Percentiles rank a stretch among this genome's conserved stretches.
These are phyloP conservation scores for Phania funesta DNA, from an alignment of 2,888 invertebrate species.

Conservation along the genomic window DNA sequence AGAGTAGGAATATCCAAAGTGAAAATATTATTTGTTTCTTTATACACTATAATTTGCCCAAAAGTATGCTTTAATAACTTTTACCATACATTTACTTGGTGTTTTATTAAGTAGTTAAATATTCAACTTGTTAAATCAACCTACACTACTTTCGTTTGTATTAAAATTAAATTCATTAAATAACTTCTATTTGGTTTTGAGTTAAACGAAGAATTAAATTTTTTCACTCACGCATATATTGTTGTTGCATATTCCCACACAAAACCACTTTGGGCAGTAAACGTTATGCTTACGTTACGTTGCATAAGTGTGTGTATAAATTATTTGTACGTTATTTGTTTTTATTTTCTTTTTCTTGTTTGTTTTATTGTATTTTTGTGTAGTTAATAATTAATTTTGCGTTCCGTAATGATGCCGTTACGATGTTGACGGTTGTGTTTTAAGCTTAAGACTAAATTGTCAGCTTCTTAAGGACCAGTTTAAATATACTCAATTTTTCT, in stretches of 20 bases:
- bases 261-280: conserved; percentile 1
- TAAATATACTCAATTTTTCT: conserved; percentile 66
- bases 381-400: conserved; percentile 23
- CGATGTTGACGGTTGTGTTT: conserved; percentile 61
- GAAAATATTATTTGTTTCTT: not conserved
- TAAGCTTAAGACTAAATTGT: conserved; percentile 64
- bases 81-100: not conserved
- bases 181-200: not conserved
- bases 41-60: not conserved
- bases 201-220: not conserved
- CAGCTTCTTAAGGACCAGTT: conserved; percentile 67
- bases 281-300: not conserved
- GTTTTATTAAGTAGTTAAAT: not conserved
- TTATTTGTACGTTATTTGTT: conserved; percentile 41
- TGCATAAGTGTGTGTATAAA: not conserved
- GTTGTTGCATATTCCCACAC: not conserved
- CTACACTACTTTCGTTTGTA: not conserved
- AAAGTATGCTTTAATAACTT: conserved; percentile 25
- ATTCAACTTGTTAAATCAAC: not conserved
- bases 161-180: not conserved
- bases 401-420: conserved; percentile 18
- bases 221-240: no score
- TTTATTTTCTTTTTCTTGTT: conserved; percentile 20
- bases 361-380: conserved; percentile 17
- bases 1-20: not conserved